phyloP scores from a whole-genome alignment of 2,888 invertebrate genomes.

The Torymus texanus region DNA sequence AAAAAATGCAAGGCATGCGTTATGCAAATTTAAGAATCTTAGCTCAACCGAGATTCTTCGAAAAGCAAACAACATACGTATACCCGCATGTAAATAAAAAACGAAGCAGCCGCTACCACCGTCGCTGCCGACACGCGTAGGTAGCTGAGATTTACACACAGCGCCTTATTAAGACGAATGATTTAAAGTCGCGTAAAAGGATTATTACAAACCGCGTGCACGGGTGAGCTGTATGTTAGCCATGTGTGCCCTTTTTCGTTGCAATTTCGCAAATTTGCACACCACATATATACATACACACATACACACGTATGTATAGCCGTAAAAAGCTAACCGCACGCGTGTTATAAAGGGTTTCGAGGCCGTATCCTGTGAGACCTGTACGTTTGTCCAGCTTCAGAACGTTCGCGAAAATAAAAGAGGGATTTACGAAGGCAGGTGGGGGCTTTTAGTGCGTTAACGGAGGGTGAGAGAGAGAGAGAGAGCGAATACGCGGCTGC shows the following conservation, averaged over 20 bases:
- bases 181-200: slow-evolving; percentile 39
- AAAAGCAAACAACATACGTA: slow-evolving; percentile 10
- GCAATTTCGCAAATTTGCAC: slow-evolving; percentile 53
- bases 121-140: not conserved
- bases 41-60: not conserved
- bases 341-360: slow-evolving; percentile 4
- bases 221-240: not conserved
- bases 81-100: not conserved
- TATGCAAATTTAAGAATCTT: slow-evolving; percentile 45
- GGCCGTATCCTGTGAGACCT: no score
- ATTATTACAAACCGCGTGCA: slow-evolving; percentile 22
- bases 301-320: no score
- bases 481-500: no score
- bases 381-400: no score
- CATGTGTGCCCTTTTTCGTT: slow-evolving; percentile 21
- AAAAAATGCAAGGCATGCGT: not conserved
- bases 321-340: slow-evolving; percentile 6
- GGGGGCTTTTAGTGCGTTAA: slow-evolving; percentile 54
- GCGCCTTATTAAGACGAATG: slow-evolving; percentile 49
- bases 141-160: slow-evolving; percentile 8
- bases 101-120: no score
- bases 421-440: slow-evolving; percentile 50
- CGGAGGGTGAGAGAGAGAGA: not conserved
- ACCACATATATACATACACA: slow-evolving; percentile 7
- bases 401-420: slow-evolving; percentile 50